Base-by-base conservation (phyloP, 2,888 invertebrate species). In the Diaphora mendica region DNA sequence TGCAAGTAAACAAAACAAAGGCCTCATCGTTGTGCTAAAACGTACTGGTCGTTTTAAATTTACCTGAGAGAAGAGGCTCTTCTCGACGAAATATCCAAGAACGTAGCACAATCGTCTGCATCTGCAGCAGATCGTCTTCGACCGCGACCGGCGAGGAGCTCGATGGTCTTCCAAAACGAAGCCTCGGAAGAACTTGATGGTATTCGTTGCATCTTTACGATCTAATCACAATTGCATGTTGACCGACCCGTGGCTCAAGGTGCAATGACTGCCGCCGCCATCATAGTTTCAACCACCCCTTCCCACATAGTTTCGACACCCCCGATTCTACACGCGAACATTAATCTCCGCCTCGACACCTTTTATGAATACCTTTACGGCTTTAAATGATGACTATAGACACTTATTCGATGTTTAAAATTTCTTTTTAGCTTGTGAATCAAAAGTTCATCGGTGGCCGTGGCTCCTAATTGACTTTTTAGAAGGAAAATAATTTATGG, bases 91-190 rank as follows among this genome's bases (percentile, higher is more conserved):
- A 88, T 77, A 65, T 91, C 90, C 65, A 89, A 65, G 39, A 84
- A 68, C 9, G 80, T 76, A 62, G 77, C 82, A 80, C 85, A 85
- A 71, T 94, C 94, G 55, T 95, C 95, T 64, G 87, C 87, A 81
- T 96, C 96, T 42, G 92, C 91, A n/a, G 93, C 92, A 7, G 95
- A 95, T 62, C 94, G 90, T 72, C 96, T 92, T 74, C 95, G 91
- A 66, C 96, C 96, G 15, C 95, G 93, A 51, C 94, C 96, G 26
- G 96, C 96, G 30, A 97, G 92, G 59, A 97, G 92, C 77, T 97
- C 96, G 77, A 97, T 96, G n/a, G 96, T 97, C 69, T 96, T 96
- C 97, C 97, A 97, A 87, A 97, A 97, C 64, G 94, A 92, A 69
- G 96, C 94, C 75, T 95, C 96, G 15, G 95, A 94, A 55, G 96